Conservation (phyloP, 2,113 vertebrate genomes). For the Callionymus lyra region DNA sequence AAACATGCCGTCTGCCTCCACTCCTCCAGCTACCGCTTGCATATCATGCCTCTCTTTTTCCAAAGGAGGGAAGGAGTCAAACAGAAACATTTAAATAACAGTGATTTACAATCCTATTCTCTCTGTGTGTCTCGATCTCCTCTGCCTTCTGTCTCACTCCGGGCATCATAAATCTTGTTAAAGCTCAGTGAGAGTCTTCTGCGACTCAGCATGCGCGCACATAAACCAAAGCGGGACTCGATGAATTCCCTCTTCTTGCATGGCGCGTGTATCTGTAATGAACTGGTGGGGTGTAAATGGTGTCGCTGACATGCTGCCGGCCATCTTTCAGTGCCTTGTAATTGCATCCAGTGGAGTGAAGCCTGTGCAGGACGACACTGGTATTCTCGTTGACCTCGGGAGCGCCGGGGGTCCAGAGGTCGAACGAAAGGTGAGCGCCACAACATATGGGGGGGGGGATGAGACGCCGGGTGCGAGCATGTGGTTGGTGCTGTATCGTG, state of each 20-base stretch:
- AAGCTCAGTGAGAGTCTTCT: slow-evolving; percentile 24
- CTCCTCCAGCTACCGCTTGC: background rate
- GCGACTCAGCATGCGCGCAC: slow-evolving; percentile 12
- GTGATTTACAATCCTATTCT: slow-evolving; percentile 11
- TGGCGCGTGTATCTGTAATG: slow-evolving; percentile 1
- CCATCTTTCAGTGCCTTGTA: slow-evolving; percentile 46
- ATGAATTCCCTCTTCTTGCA: slow-evolving; percentile 10
- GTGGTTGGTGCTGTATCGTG: slow-evolving; percentile 5
- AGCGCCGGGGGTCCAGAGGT: slow-evolving; percentile 12
- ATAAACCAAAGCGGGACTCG: slow-evolving; percentile 1
- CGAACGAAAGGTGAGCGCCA: slow-evolving; percentile 13
- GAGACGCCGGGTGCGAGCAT: slow-evolving; percentile 2
- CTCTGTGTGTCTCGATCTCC: slow-evolving; percentile 24
- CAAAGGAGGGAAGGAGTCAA: slow-evolving; percentile 1
- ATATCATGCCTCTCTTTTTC: slow-evolving; percentile 1
- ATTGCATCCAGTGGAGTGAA: slow-evolving; percentile 41
- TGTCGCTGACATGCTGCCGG: slow-evolving; percentile 42
- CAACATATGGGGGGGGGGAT: slow-evolving; percentile 4
- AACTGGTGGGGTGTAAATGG: slow-evolving; percentile 18
- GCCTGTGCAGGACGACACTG: slow-evolving; percentile 28
- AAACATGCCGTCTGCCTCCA: slow-evolving; percentile 1
- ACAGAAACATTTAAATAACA: slow-evolving; percentile 18
- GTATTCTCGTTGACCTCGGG: slow-evolving; percentile 16
- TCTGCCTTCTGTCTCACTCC: slow-evolving; percentile 13
- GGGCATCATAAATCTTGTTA: slow-evolving; percentile 42